Conservation (phyloP, 2,113 vertebrate genomes). For the Brachypodius melanocephalos region DNA sequence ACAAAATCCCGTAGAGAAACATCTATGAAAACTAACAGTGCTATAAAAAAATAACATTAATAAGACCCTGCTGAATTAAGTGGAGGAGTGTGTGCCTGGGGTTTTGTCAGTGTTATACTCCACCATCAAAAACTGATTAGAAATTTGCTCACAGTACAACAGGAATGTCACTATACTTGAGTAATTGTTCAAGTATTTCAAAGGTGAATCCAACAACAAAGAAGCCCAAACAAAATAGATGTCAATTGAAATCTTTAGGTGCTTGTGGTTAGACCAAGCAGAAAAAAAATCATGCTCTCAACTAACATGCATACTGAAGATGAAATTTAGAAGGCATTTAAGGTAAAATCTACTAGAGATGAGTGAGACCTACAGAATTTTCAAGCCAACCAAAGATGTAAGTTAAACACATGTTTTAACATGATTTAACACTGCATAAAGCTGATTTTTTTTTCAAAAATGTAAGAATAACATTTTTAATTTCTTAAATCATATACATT, state of each 20-base stretch:
- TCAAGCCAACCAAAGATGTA: not conserved
- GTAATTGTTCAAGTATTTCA: not conserved
- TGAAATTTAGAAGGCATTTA: not conserved
- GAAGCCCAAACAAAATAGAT: rapidly evolving
- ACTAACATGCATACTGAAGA: no score
- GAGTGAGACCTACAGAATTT: not conserved
- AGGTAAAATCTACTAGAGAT: not conserved
- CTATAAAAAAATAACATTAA: not conserved
- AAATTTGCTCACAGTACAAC: not conserved
- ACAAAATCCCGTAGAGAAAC: not conserved
- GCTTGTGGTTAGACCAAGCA: not conserved
- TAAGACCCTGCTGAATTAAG: not conserved
- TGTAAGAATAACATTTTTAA: not conserved
- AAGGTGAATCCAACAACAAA: not conserved
- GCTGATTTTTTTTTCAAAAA: not conserved
- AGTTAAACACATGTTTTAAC: not conserved
- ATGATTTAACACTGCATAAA: not conserved
- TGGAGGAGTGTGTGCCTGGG: not conserved
- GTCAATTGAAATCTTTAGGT: not conserved
- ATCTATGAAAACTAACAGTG: not conserved
- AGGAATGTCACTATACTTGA: not conserved
- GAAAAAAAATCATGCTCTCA: not conserved
- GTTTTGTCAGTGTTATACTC: not conserved
- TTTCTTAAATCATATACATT: not conserved
- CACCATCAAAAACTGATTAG: not conserved